A percentile compares a stretch with the other conserved stretches of the same genome.
phyloP scores from a whole-genome alignment of 2,888 invertebrate genomes.

The Hydriomena furcata region DNA sequence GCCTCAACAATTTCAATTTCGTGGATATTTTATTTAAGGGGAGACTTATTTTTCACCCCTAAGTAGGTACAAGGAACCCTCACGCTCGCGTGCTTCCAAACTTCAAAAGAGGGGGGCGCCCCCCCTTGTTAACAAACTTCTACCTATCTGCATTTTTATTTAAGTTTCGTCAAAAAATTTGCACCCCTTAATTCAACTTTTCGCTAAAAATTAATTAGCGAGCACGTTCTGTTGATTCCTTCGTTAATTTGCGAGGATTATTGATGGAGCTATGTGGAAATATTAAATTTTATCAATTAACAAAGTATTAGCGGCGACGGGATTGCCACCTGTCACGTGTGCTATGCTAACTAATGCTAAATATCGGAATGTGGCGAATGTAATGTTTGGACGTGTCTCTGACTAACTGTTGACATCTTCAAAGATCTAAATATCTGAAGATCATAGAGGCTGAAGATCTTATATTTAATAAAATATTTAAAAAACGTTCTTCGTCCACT shows the following conservation, averaged over 20 bases:
- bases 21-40: slow-evolving; percentile 55
- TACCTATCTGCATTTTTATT: slow-evolving; percentile 69
- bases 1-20: slow-evolving; percentile 57
- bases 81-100: slow-evolving; percentile 46
- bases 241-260: slow-evolving; percentile 47
- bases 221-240: slow-evolving; percentile 53
- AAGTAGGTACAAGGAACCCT: slow-evolving; percentile 50
- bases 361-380: too few species aligned
- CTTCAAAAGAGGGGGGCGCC: slow-evolving; percentile 66
- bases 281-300: too few species aligned
- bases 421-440: too few species aligned
- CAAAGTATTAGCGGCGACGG: too few species aligned
- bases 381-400: too few species aligned
- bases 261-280: slow-evolving; percentile 5
- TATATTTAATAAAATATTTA: too few species aligned
- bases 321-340: too few species aligned
- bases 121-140: slow-evolving; percentile 71
- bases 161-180: slow-evolving; percentile 77
- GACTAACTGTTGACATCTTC: too few species aligned
- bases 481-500: too few species aligned
- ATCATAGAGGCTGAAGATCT: too few species aligned
- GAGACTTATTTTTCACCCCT: slow-evolving; percentile 59
- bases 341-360: too few species aligned
- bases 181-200: slow-evolving; percentile 69
- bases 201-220: slow-evolving; percentile 56